Evolutionary conservation across 1,140 invertebrate species (phyloP), one percentile per base, ranked within the genome.

Genomic region (Doryteuthis pealeii): DNA sequence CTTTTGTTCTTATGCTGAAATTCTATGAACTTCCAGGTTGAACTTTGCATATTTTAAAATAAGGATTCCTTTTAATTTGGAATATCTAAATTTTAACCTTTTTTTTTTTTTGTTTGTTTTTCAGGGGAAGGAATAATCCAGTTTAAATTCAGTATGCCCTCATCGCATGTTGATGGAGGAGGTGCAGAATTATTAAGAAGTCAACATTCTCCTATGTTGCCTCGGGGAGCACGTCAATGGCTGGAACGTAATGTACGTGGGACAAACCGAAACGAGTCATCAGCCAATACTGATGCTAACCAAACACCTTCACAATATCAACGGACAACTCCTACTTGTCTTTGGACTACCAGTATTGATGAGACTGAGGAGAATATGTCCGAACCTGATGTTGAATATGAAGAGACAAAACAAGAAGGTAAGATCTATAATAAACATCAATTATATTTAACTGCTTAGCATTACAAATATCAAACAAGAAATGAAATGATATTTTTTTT

Each of bases 141-240:
- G 6, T 62, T 62, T 62, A 62, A 62, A 62, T 62, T 62, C 54
- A 62, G 26, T 18, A 62, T 62, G 54, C 54, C 54, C 18, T 62
- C 54, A 62, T 62, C 54, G 18, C 54, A 62, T 18, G 18, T 62
- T 62, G 54, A 62, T 62, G 54, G 54, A 62, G 54, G 54, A 62
- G 54, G 54, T 62, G 10, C 54, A 15, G 54, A 62, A 28, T 62
- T 62, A 22, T 18, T 62, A 22, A 62, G 54, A 28, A 62, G 26
- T 28, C 54, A 62, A 28, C 54, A 62, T 62, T 62, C 54, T 8
- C 54, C 54, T 14, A 62, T 62, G 54, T 62, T 62, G 54, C 54
- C 54, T 6, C 18, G 54, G 26, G n/a, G n/a, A n/a, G 54, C 54
- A 62, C 18, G 54, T 22, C 54, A 62, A 28, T 62, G 54, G 54